Evolutionary conservation across 2,113 vertebrate genomes (phyloP).

Genomic region (Callospermophilus lateralis): DNA sequence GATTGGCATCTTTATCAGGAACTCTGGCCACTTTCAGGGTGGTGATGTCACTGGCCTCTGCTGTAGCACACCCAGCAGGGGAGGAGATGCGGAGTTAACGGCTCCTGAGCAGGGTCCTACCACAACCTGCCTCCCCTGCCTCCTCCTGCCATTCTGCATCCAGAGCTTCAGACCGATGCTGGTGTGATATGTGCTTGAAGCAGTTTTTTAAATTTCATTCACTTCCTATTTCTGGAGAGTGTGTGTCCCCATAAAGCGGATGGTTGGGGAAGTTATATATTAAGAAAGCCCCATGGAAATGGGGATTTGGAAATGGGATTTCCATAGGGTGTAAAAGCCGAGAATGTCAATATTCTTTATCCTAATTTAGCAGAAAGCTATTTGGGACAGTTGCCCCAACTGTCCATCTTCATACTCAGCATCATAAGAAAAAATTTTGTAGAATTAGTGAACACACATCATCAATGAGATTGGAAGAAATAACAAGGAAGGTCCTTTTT

Average conservation of each 20-base stretch:
- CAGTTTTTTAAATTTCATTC: not conserved
- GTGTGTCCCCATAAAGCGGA: accelerated
- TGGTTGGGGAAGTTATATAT: not conserved
- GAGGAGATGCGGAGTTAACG: not conserved
- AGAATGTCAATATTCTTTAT: constrained; percentile 46
- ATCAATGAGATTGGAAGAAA: constrained; percentile 7
- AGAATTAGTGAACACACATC: constrained; percentile 49
- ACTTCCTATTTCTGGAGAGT: not conserved
- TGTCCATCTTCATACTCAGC: constrained; percentile 21
- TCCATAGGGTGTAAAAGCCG: not conserved
- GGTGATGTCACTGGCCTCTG: not conserved
- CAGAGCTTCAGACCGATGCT: not conserved
- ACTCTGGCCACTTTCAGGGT: not conserved
- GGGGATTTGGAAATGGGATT: constrained; percentile 1
- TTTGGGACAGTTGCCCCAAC: not conserved
- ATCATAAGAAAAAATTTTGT: constrained; percentile 21
- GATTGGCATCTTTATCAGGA: not conserved
- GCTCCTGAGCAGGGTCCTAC: not conserved
- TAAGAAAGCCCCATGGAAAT: not conserved
- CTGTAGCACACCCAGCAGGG: not conserved
- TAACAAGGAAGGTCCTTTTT: constrained; percentile 33
- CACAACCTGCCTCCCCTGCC: too few relatives aligned
- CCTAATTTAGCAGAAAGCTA: not conserved
- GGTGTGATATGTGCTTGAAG: not conserved
- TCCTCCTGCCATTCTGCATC: not conserved